Conservation (phyloP, 1,140 invertebrate genomes). For the Artemia franciscana region DNA sequence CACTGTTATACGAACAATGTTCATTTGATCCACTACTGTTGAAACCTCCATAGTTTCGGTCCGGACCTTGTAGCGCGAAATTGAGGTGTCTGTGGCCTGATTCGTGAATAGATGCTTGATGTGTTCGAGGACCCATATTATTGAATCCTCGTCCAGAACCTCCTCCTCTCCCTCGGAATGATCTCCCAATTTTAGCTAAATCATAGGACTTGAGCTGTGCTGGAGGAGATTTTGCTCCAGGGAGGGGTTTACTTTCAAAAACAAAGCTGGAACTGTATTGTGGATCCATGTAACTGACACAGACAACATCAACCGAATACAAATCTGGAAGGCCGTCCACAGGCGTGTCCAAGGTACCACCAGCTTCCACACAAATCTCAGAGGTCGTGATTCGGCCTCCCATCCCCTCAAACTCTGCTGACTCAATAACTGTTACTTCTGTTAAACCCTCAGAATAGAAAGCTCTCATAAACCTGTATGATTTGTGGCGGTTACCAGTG, state of each 20-base stretch:
- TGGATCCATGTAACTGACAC: too few relatives aligned
- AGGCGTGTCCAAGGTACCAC: not conserved
- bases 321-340: not conserved
- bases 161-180: too few relatives aligned
- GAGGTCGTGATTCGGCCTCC: not conserved
- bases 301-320: not conserved
- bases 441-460: constrained; percentile 33
- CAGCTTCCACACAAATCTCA: not conserved
- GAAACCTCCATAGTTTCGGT: too few relatives aligned
- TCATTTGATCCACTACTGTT: too few relatives aligned
- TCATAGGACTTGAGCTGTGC: constrained; percentile 56
- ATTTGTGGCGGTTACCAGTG: constrained; percentile 37
- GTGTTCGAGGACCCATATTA: not conserved
- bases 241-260: too few relatives aligned
- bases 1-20: too few relatives aligned
- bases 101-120: not conserved
- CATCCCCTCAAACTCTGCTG: constrained; percentile 2
- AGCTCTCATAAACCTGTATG: constrained; percentile 39
- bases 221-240: too few relatives aligned
- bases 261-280: too few relatives aligned
- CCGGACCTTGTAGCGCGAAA: too few relatives aligned
- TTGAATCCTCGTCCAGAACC: too few relatives aligned
- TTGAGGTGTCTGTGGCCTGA: not conserved
- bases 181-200: constrained; percentile 12
- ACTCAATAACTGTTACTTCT: constrained; percentile 24